Percentiles rank a stretch among this genome's conserved stretches.
phyloP scores from a whole-genome alignment of 2,888 invertebrate genomes.

The Oxycera nigricornis region DNA sequence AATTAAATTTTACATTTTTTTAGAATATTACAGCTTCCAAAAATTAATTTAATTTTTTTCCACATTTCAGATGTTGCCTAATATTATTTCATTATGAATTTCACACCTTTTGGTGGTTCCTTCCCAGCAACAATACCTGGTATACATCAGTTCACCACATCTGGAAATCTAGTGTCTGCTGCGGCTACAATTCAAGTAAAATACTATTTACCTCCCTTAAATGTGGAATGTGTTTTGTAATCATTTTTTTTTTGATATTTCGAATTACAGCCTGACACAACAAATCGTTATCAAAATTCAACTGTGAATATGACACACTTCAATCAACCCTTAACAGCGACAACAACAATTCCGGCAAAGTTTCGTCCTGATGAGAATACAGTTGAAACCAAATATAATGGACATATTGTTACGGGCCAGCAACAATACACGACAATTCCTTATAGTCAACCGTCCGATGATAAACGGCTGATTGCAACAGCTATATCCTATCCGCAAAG shows the following conservation, averaged over 20 bases:
- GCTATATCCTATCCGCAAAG: constrained; percentile 56
- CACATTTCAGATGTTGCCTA: constrained; percentile 37
- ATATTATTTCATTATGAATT: constrained; percentile 72
- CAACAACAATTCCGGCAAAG: constrained; percentile 67
- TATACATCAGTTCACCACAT: constrained; percentile 82
- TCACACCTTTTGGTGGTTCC: constrained; percentile 83
- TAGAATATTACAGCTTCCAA: neutral
- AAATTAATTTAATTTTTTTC: neutral
- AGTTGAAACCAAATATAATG: constrained; percentile 66
- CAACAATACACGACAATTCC: constrained; percentile 55
- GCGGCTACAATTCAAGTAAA: constrained; percentile 60
- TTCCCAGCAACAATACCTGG: constrained; percentile 79
- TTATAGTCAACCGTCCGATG: constrained; percentile 52
- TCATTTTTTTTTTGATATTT: neutral
- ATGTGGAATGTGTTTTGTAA: too few relatives aligned
- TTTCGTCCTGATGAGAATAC: constrained; percentile 67
- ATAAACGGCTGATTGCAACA: constrained; percentile 54
- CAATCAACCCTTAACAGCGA: constrained; percentile 62
- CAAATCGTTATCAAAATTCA: constrained; percentile 57
- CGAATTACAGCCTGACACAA: constrained; percentile 44
- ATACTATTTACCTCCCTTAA: constrained; percentile 50
- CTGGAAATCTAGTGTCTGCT: constrained; percentile 66
- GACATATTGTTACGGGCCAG: constrained; percentile 58
- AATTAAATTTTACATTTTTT: too few relatives aligned
- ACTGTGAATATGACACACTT: constrained; percentile 63